phyloP scores from a whole-genome alignment of 2,888 invertebrate species.

The Acleris laterana region DNA sequence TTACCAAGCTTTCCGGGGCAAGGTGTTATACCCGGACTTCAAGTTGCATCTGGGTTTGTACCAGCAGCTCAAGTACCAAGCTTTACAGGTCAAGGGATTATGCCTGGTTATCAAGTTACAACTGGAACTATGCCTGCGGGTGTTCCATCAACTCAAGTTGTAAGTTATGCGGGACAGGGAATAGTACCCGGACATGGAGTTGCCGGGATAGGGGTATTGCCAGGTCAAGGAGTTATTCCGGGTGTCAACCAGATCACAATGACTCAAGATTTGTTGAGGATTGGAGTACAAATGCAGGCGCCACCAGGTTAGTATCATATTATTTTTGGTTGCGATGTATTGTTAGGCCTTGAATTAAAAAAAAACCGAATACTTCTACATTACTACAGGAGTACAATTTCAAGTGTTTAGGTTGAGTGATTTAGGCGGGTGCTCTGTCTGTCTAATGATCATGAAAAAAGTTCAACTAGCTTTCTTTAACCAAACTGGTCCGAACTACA shows the following conservation, averaged over 20 bases:
- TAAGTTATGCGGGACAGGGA: background rate
- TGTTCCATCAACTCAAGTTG: conserved; percentile 1
- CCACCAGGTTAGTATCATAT: conserved; percentile 15
- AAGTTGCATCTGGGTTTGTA: background rate
- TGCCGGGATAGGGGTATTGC: conserved; percentile 4
- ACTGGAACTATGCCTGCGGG: background rate
- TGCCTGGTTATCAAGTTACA: background rate
- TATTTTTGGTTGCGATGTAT: background rate
- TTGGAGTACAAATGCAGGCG: conserved; percentile 12
- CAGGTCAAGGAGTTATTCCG: conserved; percentile 7
- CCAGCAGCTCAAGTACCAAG: background rate
- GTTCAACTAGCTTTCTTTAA: no score
- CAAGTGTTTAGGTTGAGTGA: no score
- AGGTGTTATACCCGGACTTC: background rate
- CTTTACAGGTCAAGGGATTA: background rate
- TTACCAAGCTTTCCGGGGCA: background rate
- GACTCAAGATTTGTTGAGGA: conserved; percentile 26
- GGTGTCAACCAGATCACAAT: conserved; percentile 16
- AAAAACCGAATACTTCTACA: no score
- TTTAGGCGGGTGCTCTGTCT: no score
- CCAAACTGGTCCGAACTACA: no score
- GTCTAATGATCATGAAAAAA: no score
- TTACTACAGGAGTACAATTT: no score
- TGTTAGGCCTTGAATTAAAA: background rate
- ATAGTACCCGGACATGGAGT: conserved; percentile 3